A percentile compares a stretch with the other conserved stretches of the same genome.
Evolutionary conservation across 2,113 vertebrate genomes (phyloP).

Genomic region (Tursiops truncatus): DNA sequence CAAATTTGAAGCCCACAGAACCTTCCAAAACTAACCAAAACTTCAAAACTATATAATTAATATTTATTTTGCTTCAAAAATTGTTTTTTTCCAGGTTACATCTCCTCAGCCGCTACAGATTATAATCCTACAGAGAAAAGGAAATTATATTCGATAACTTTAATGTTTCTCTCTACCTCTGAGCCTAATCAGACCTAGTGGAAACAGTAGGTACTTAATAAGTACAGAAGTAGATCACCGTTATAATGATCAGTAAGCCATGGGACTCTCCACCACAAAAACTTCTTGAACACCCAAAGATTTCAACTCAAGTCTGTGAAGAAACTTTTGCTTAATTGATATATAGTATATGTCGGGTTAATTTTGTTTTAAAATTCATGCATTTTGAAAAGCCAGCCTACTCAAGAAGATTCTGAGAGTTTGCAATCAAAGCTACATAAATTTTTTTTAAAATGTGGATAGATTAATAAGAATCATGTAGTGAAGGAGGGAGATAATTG

Average conservation of each 20-base stretch:
- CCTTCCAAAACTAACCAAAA: slow-evolving; percentile 7
- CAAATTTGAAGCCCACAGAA: background rate
- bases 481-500: background rate
- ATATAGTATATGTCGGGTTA: background rate
- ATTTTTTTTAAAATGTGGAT: background rate
- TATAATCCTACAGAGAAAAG: background rate
- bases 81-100: background rate
- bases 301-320: background rate
- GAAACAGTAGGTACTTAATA: background rate
- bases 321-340: background rate
- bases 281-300: background rate
- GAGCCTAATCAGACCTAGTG: background rate
- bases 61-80: slow-evolving; percentile 40
- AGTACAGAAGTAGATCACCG: background rate
- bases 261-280: background rate
- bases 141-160: background rate
- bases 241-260: background rate
- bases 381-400: background rate
- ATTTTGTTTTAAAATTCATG: background rate
- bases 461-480: background rate
- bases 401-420: background rate
- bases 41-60: background rate
- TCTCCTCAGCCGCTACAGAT: background rate
- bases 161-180: background rate
- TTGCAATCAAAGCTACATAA: background rate